Evolutionary conservation across 2,888 invertebrate species (phyloP), one percentile per base, ranked within the genome.

Genomic region (Adela reaumurella): DNA sequence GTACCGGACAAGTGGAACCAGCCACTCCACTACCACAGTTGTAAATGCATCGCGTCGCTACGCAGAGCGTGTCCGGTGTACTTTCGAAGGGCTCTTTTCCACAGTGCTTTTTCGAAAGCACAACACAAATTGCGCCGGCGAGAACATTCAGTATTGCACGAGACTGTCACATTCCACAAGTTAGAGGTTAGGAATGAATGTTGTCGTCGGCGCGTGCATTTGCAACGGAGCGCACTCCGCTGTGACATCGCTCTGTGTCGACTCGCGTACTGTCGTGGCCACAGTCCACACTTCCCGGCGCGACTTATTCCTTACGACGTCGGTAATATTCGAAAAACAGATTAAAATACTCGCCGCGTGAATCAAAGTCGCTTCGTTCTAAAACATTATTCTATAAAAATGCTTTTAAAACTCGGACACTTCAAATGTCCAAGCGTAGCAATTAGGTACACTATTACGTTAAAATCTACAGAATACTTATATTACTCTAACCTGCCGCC

Each of bases 51-150:
- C 69, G 71, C 65, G 72, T 70, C 67, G 69, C 70, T 70, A 59
- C 68, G 63, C 64, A 61, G 70, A 67, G 55, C 58, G 62, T 65
- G 81, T 86, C 89, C 6, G 89, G 89, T 88, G 90, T 90, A 88
- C 87, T 87, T 88, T 87, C 86, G 85, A 86, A 87, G 88, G 88
- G 89, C 89, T 89, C 89, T 89, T 90, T 90, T 89, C 89, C 89
- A 74, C 82, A 71, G 72, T 71, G 77, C 81, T 87, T 88, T 86
- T 87, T 86, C 86, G 83, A 86, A 88, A 88, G 89, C 89, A 90
- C 90, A 90, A 88, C 90, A 90, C 90, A 90, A 89, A 83, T 62
- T 69, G 79, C 73, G 76, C 77, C 69, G 69, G 68, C 63, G 67
- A 55, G 62, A 61, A 63, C 59, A 56, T 52, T 52, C 54, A 50